Base-by-base conservation (phyloP, 2,888 invertebrate species). In the Tetheella fluctuosa region DNA sequence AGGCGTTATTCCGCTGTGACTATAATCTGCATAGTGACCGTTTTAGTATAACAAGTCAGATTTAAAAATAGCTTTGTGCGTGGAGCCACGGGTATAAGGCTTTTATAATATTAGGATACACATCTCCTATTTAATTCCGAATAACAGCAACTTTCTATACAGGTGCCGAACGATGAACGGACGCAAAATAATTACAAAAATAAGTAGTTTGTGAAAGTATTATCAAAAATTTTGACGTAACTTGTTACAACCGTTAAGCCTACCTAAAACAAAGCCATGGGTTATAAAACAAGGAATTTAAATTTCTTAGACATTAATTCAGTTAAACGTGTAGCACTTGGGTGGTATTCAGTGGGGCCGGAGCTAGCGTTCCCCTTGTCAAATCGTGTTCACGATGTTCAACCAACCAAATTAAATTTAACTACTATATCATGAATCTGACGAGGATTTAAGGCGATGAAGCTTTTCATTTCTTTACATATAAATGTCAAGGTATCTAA, bases 321-420 rank as follows among this genome's bases (percentile, higher is more conserved):
- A 57, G 70, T 69, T 68, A 62, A 75, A 74, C 71, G 65, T 72
- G 68, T 74, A 71, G 67, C 69, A 71, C 79, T 80, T 64, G 63
- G 65, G 60, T 52, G 62, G 65, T 68, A 72, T 70, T 69, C 68
- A 25, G 58, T 59, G 59, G 60, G 55, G 66, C 66, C 62, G 63
- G 60, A 65, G 62, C 65, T 73, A 70, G 64, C 64, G 64, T 56
- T 64, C 71, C 74, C 74, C 70, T 69, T 72, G 71, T 78, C 76
- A 77, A 79, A 79, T 75, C 68, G 64, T 58, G 64, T 71, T 69
- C 65, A 58, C 60, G 48, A 48, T 62, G 68, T 64, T 69, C 68
- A 74, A 65, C 73, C 70, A 63, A 65, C 71, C 67, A 69, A 76
- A 79, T 77, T 79, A 71, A 77, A 80, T 81, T 77, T 73, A 71